Conservation (phyloP, 2,113 vertebrate species). For the Ptilonorhynchus violaceus region DNA sequence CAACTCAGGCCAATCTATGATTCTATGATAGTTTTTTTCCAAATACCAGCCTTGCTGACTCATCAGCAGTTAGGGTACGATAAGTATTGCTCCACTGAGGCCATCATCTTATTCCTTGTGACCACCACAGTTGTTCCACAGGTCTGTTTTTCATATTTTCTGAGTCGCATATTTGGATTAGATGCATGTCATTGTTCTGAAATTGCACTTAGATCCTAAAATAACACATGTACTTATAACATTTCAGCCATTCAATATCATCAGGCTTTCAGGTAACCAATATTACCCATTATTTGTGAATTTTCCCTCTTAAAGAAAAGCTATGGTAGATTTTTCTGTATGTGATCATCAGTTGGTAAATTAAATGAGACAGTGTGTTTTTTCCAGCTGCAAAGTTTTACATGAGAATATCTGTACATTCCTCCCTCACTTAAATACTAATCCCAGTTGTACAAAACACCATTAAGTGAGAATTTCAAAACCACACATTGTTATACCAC, state of each 20-base stretch:
- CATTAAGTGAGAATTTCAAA: not conserved
- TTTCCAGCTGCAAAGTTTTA: not conserved
- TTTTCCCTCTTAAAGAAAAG: not conserved
- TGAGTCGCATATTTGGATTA: not conserved
- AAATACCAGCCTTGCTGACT: not conserved
- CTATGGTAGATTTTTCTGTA: not conserved
- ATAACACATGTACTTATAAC: not conserved
- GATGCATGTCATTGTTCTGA: not conserved
- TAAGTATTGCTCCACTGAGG: not conserved
- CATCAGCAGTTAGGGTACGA: fast-evolving
- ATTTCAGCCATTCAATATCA: not conserved
- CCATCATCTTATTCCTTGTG: not conserved
- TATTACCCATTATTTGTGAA: not conserved
- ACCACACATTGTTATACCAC: not conserved
- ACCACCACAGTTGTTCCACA: not conserved
- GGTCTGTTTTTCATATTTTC: not conserved
- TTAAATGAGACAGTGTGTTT: not conserved
- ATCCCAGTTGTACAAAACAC: not conserved
- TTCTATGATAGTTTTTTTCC: too few species aligned
- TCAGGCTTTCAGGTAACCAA: not conserved
- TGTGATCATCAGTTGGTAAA: not conserved
- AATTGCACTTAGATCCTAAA: not conserved
- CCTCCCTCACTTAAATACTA: not conserved
- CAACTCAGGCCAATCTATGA: too few species aligned
- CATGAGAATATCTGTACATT: not conserved